Evolutionary conservation across 2,797 vertebrate genomes (phyloP).

Genomic region (Mormyrus hasselquistii): DNA sequence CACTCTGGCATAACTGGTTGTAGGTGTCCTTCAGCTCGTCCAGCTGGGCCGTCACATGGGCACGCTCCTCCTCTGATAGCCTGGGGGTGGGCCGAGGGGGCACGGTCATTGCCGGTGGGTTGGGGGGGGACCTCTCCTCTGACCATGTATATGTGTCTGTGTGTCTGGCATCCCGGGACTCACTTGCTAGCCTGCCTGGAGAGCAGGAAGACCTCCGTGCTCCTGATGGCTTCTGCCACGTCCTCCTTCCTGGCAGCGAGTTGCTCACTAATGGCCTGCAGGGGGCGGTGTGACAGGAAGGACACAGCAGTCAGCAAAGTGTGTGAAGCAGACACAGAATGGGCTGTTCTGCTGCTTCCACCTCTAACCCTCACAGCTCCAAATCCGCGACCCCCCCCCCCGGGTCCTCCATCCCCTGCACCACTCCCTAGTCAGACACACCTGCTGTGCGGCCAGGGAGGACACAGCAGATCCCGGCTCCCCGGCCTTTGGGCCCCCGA

Average conservation of each 20-base stretch:
- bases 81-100: conserved; percentile 47
- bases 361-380: background rate
- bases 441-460: conserved; percentile 86
- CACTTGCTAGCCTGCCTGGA: conserved; percentile 94
- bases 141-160: background rate
- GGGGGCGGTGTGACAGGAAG: conserved; percentile 6
- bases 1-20: conserved; percentile 72
- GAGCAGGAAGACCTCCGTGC: conserved; percentile 80
- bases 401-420: background rate
- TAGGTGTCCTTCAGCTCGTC: conserved; percentile 75
- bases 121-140: background rate
- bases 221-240: conserved; percentile 83
- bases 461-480: conserved; percentile 69
- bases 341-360: background rate
- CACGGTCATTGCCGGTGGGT: background rate
- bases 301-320: background rate
- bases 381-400: background rate
- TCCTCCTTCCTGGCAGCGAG: conserved; percentile 81
- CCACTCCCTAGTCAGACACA: conserved; percentile 35
- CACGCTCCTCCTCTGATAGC: conserved; percentile 77
- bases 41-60: conserved; percentile 73
- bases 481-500: conserved; percentile 42
- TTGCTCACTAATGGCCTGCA: conserved; percentile 79
- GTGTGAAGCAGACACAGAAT: background rate
- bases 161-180: conserved; percentile 42